phyloP scores from a whole-genome alignment of 2,888 invertebrate species.

The Philonicus albiceps region DNA sequence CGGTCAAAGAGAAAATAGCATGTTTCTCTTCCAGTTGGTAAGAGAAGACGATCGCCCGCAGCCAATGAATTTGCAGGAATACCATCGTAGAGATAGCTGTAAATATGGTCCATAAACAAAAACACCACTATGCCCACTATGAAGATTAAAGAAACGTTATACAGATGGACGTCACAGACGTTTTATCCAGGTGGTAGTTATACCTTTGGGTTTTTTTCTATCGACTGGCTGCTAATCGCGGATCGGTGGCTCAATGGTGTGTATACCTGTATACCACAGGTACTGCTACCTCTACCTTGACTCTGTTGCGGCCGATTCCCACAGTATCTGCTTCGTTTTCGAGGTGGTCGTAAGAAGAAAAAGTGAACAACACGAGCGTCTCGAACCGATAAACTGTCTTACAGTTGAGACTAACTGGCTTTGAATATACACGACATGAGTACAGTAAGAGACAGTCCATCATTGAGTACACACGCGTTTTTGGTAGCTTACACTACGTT shows the following conservation, averaged over 20 bases:
- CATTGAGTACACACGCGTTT: constrained; percentile 63
- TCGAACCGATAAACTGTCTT: constrained; percentile 40
- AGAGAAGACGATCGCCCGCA: neutral
- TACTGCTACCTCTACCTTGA: constrained; percentile 62
- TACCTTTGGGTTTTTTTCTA: neutral
- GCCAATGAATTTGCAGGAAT: constrained; percentile 44
- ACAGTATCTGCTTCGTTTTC: neutral
- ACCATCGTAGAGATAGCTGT: constrained; percentile 47
- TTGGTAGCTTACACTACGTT: constrained; percentile 51
- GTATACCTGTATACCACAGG: constrained; percentile 38
- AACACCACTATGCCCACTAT: neutral
- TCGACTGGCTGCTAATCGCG: neutral
- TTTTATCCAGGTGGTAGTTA: neutral
- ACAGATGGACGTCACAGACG: constrained; percentile 28
- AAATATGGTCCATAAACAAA: constrained; percentile 45
- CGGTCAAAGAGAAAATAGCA: neutral
- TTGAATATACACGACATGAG: constrained; percentile 48
- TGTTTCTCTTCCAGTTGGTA: neutral
- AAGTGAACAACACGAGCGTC: constrained; percentile 3
- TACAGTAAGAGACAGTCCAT: constrained; percentile 64
- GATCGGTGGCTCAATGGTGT: neutral
- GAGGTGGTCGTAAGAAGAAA: constrained; percentile 17
- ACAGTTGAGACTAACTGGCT: constrained; percentile 45
- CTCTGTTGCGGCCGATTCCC: constrained; percentile 53
- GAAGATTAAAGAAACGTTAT: constrained; percentile 32